Base-by-base conservation (phyloP, 2,888 invertebrate genomes). In the Allolobophora icterica region DNA sequence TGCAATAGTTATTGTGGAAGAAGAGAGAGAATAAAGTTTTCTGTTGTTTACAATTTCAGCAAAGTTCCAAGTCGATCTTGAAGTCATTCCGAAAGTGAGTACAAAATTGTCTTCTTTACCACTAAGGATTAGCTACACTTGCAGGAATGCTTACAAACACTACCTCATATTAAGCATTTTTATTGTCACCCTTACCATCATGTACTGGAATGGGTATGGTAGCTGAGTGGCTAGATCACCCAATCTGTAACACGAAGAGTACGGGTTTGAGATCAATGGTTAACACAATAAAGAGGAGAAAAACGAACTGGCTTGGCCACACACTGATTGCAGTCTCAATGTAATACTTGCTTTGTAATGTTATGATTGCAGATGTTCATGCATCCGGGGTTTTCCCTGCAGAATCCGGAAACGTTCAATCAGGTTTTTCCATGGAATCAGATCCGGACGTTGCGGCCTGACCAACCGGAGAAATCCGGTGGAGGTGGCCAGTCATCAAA, bases 401-500 rank as follows among this genome's bases (percentile, higher is more conserved):
- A 97, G 95, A 97, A 97, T 94, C 96, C 97, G 71, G 96, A 97
- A 93, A 97, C 97, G 91, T 99, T 99, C 95, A 97, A 97, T 93
- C 96, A 97, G 94, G 98, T 99, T 58, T 98, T 98, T 96, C 97
- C 97, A 89, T 97, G 96, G 94, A 24, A 91, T 84, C 96, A 95
- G 91, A 93, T 95, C 34, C 95, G 94, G 93, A 93, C 94, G 84
- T 93, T 93, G 89, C 91, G 90, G 34, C 92, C 91, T 42, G 90
- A 90, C 21, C 58, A 87, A 91, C 92, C 83, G 89, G 93, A 45
- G 91, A 92, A 17, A 89, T 91, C 40, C 52, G 52, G 52, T 15
- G 17, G 58, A 24, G 92, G 71, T 17, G 89, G 38, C 58, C 95
- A 96, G 92, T 95, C 95, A 13, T 95, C 96, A 1, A 96, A 96